Base-by-base conservation (phyloP, 1,140 invertebrate species). In the Eulimnadia texana region DNA sequence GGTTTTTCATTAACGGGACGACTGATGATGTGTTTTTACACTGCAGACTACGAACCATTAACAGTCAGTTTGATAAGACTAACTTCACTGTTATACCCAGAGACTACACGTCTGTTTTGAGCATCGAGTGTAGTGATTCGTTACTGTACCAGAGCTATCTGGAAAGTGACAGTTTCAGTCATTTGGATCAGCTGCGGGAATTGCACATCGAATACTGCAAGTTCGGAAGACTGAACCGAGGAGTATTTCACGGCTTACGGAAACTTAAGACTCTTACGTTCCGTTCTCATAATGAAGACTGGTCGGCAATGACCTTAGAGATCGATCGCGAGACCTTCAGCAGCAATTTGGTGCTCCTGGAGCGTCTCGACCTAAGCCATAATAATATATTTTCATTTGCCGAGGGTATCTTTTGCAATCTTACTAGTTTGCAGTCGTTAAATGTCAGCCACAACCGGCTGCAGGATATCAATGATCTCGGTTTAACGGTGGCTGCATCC, bases 171-270 rank as follows among this genome's bases (percentile, higher is more conserved):
- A 90, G 87, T 72, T 91, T 93, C 70, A 78, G 84, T 54, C 84
- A 86, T 63, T 74, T 93, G 58, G 78, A 85, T 29, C 88, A 92
- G 70, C 74, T 94, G 50, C 80, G 82, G 50, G 85, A 90, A 64
- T 78, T 94, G 3, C 84, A 84, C 11, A 88, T 95, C 60, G 89
- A 93, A 70, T 88, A 86, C 66, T 95, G 91, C 74, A 91, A 91
- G 74, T 85, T 95, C 62, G 83, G 85, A 29, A 89, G 90, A 69
- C 76, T 95, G 22, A 88, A 89, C 2, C 84, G 86, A 56, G 86
- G 86, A 16, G 85, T 88, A 1, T 90, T 93, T 67, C 80, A 82
- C 13, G 86, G 87, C 2, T 77, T 92, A 13, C 81, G 83, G 50
- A 84, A 90, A 70, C 76, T 93, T 51, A 77, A 85, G 61, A 90